These are phyloP conservation scores for Exaiptasia diaphana DNA, from an alignment of 64 coral and sea anemone genomes.

Conservation along the genomic window DNA sequence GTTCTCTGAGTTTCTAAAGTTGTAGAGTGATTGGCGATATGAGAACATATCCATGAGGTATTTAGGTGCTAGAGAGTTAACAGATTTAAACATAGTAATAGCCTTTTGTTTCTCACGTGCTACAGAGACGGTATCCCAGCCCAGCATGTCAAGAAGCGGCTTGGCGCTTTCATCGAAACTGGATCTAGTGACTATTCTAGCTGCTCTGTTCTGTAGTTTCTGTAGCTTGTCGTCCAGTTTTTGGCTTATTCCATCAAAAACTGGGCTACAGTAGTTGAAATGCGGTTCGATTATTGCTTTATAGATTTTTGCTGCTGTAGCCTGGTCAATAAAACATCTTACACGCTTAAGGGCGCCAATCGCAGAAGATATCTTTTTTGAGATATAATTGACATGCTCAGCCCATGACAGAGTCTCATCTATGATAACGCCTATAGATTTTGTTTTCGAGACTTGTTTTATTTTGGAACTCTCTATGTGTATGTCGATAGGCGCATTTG, in stretches of 20 bases:
- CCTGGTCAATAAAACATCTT: background rate
- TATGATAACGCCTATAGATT: background rate
- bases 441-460: background rate
- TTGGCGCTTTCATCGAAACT: conserved; percentile 1
- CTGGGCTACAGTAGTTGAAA: background rate
- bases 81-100: conserved; percentile 36
- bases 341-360: background rate
- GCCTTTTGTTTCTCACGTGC: conserved; percentile 34
- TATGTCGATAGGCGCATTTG: background rate
- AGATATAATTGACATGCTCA: background rate
- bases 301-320: background rate
- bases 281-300: background rate
- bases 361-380: background rate
- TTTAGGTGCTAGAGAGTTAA: background rate
- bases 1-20: conserved; percentile 3
- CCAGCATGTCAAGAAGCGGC: conserved; percentile 7
- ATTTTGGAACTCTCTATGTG: background rate
- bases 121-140: conserved; percentile 3
- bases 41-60: conserved; percentile 19
- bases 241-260: background rate
- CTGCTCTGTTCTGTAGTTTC: conserved; percentile 32
- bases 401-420: background rate
- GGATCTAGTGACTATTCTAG: conserved; percentile 23
- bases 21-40: background rate
- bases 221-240: conserved; percentile 12